Percentiles rank a stretch among this genome's conserved stretches.
Conservation (phyloP, 2,888 invertebrate genomes). For the Drosophila anceps region DNA sequence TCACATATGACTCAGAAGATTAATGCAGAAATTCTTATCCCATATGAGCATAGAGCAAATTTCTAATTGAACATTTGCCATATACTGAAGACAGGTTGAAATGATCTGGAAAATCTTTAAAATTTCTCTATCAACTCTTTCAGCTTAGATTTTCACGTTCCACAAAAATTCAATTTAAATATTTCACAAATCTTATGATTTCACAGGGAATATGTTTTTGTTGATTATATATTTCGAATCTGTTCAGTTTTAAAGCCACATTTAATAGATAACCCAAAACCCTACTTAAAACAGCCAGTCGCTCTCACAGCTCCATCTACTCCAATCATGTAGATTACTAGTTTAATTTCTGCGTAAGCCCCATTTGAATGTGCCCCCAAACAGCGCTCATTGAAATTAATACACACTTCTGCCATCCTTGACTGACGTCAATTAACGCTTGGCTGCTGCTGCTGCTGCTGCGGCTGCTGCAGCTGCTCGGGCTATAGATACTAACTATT, state of each 20-base stretch:
- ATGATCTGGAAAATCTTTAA: too few relatives aligned
- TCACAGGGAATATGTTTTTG: background rate
- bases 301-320: background rate
- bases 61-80: too few relatives aligned
- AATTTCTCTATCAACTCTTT: too few relatives aligned
- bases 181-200: too few relatives aligned
- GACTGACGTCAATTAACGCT: conserved; percentile 60
- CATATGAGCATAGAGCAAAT: too few relatives aligned
- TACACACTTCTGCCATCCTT: conserved; percentile 56
- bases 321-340: conserved; percentile 1
- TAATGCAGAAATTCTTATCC: background rate
- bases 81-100: too few relatives aligned
- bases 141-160: too few relatives aligned
- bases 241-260: background rate
- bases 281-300: background rate
- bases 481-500: conserved; percentile 10
- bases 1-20: background rate
- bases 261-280: background rate
- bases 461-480: conserved; percentile 23
- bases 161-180: too few relatives aligned
- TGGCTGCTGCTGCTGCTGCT: conserved; percentile 39
- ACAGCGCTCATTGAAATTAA: conserved; percentile 3
- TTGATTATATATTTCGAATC: background rate
- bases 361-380: conserved; percentile 5
- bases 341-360: conserved; percentile 8